Percentiles rank a stretch among this genome's conserved stretches.
phyloP scores from a whole-genome alignment of 2,888 invertebrate species.

The Sinopyrophorus schimmeli region DNA sequence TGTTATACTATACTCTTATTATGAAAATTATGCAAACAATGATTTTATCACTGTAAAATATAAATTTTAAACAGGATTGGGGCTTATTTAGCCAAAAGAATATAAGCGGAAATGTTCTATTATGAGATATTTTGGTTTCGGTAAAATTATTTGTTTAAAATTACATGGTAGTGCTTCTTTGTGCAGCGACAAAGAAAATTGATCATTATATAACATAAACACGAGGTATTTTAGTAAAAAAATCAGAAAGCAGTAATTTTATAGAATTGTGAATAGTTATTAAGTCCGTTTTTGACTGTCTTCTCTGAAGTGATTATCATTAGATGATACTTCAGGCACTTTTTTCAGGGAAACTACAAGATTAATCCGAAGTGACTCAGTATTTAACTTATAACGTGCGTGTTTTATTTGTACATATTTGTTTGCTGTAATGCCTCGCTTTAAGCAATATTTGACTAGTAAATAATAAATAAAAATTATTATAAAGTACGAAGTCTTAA shows the following conservation, averaged over 20 bases:
- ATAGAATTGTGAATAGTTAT: constrained; percentile 31
- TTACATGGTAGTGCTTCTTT: constrained; percentile 22
- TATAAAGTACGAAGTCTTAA: too few relatives aligned
- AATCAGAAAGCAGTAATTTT: constrained; percentile 38
- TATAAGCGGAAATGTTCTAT: constrained; percentile 25
- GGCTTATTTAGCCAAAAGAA: too few relatives aligned
- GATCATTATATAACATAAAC: constrained; percentile 40
- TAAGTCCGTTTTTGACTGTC: constrained; percentile 39
- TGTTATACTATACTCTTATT: too few relatives aligned
- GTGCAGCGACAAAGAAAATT: constrained; percentile 36
- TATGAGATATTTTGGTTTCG: constrained; percentile 25
- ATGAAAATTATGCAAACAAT: too few relatives aligned
- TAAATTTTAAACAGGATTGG: too few relatives aligned
- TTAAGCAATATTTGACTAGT: too few relatives aligned
- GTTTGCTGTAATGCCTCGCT: too few relatives aligned
- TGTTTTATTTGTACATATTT: too few relatives aligned
- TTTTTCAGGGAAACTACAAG: constrained; percentile 11
- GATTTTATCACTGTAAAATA: too few relatives aligned
- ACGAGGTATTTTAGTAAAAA: constrained; percentile 37
- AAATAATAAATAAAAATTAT: too few relatives aligned
- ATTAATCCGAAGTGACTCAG: too few relatives aligned
- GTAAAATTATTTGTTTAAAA: constrained; percentile 22
- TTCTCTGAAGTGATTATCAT: constrained; percentile 42
- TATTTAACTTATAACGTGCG: too few relatives aligned
- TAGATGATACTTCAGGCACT: constrained; percentile 33